Conservation (phyloP, 2,113 vertebrate genomes). For the Myotis brandtii region DNA sequence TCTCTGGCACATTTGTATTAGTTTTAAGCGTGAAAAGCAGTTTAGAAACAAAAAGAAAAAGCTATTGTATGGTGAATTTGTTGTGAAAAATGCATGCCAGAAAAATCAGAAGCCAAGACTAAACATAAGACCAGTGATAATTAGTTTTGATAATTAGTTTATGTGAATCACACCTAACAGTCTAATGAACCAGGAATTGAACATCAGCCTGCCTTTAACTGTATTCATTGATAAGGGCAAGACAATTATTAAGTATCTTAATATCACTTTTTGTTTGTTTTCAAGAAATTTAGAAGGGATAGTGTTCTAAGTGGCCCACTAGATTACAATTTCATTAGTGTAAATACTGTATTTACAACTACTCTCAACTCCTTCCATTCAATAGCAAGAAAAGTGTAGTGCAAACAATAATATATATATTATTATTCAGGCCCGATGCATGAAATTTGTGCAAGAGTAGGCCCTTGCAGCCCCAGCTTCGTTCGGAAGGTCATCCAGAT, state of each 20-base stretch:
- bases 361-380: neutral
- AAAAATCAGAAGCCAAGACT: neutral
- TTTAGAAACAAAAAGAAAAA: neutral
- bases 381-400: neutral
- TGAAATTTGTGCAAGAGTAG: too few relatives aligned
- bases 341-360: neutral
- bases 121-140: neutral
- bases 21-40: neutral
- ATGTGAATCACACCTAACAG: neutral
- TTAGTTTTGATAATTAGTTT: neutral
- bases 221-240: neutral
- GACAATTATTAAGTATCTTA: neutral
- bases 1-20: neutral
- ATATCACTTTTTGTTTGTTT: neutral
- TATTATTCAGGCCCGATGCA: too few relatives aligned
- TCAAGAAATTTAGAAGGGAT: neutral
- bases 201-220: neutral
- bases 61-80: neutral
- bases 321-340: neutral
- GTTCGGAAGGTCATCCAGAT: too few relatives aligned
- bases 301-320: neutral
- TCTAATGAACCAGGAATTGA: neutral
- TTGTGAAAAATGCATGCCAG: neutral
- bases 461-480: too few relatives aligned
- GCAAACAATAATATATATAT: too few relatives aligned